phyloP scores from a whole-genome alignment of 2,797 vertebrate genomes.

The Coendou prehensilis region DNA sequence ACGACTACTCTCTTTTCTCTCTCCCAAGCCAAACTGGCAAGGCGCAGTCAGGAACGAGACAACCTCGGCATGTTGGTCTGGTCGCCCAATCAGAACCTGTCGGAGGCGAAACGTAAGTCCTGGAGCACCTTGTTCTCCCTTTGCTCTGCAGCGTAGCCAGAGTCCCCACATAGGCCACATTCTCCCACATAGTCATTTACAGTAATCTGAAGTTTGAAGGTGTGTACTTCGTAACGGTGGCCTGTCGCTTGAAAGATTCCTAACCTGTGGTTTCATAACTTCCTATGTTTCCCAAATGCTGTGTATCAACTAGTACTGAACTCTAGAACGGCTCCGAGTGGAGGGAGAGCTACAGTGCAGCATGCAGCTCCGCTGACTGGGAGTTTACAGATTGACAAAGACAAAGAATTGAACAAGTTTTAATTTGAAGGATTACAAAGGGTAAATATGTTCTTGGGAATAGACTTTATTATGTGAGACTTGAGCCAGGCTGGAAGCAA shows the following conservation, averaged over 20 bases:
- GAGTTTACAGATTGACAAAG: neutral
- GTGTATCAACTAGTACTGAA: neutral
- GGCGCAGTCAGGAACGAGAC: conserved; percentile 94
- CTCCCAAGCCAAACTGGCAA: conserved; percentile 91
- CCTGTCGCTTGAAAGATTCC: neutral
- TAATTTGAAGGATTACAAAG: conserved; percentile 1
- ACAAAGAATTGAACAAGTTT: neutral
- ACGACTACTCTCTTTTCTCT: conserved; percentile 82
- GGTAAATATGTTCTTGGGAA: neutral
- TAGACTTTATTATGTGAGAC: neutral
- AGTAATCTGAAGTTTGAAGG: neutral
- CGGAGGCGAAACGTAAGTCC: conserved; percentile 96
- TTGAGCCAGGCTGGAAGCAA: neutral
- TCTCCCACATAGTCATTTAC: neutral
- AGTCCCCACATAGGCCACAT: neutral
- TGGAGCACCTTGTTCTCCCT: neutral
- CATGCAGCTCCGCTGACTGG: neutral
- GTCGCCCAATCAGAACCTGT: conserved; percentile 95
- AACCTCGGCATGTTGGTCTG: conserved; percentile 98
- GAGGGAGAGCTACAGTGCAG: neutral
- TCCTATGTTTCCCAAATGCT: neutral
- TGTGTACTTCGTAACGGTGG: neutral
- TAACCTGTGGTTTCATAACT: neutral
- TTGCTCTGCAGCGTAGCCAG: neutral
- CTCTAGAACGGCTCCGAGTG: conserved; percentile 20